phyloP scores from a whole-genome alignment of 1,140 invertebrate species.

The Drosophila pandora region DNA sequence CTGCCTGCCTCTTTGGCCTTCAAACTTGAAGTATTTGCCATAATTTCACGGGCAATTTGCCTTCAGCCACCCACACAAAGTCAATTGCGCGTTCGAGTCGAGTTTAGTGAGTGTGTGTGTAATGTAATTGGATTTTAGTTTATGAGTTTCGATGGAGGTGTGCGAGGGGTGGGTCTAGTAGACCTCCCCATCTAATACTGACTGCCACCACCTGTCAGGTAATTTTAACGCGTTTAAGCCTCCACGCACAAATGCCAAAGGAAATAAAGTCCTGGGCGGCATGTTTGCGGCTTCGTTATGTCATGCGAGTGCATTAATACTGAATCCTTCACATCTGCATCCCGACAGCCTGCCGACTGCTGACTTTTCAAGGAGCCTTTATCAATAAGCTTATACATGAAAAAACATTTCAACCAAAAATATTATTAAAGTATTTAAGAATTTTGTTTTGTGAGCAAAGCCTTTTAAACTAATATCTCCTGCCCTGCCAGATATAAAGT shows the following conservation, averaged over 20 bases:
- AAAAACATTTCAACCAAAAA: neutral
- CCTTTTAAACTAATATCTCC: neutral
- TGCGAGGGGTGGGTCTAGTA: neutral
- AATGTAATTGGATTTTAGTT: constrained; percentile 68
- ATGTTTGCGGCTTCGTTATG: constrained; percentile 66
- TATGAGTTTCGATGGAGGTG: constrained; percentile 21
- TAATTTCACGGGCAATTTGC: constrained; percentile 77
- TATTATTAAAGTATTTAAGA: neutral
- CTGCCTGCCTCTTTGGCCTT: constrained; percentile 10
- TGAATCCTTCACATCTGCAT: constrained; percentile 24
- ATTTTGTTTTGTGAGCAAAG: neutral
- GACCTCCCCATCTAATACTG: neutral
- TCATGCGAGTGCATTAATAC: constrained; percentile 52
- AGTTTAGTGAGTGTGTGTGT: constrained; percentile 6
- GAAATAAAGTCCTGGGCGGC: constrained; percentile 42
- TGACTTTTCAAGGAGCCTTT: constrained; percentile 17
- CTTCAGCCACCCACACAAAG: constrained; percentile 63
- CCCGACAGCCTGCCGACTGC: neutral
- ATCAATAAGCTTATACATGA: constrained; percentile 51
- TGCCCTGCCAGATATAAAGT: no score
- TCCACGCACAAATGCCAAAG: constrained; percentile 14
- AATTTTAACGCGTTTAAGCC: constrained; percentile 16
- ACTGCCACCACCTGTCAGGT: constrained; percentile 9
- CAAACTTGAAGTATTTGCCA: constrained; percentile 59
- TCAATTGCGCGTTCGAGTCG: constrained; percentile 61